A percentile compares a stretch with the other conserved stretches of the same genome.
phyloP scores from a whole-genome alignment of 2,797 vertebrate species.

The Florisuga fusca region DNA sequence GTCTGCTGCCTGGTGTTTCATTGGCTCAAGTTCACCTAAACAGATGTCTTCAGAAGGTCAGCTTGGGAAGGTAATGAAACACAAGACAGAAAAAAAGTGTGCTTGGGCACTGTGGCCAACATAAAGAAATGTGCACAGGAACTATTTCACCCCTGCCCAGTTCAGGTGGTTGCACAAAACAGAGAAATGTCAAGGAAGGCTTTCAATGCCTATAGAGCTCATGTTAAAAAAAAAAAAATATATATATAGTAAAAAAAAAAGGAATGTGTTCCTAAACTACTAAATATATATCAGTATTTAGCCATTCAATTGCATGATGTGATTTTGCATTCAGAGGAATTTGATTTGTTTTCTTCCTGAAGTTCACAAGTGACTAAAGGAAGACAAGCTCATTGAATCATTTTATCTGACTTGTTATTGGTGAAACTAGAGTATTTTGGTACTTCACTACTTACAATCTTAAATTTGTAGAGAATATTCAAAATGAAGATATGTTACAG shows the following conservation, averaged over 20 bases:
- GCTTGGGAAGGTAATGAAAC: background rate
- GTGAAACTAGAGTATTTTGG: background rate
- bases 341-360: background rate
- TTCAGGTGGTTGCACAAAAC: background rate
- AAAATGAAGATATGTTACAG: background rate
- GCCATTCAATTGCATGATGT: background rate
- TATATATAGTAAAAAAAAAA: background rate
- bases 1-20: background rate
- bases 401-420: background rate
- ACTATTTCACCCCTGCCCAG: background rate
- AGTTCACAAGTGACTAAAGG: background rate
- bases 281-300: background rate
- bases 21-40: background rate
- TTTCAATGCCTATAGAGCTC: background rate
- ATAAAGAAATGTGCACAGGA: background rate
- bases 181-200: background rate
- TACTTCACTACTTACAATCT: background rate
- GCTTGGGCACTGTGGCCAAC: background rate
- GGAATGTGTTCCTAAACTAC: background rate
- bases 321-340: background rate
- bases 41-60: background rate
- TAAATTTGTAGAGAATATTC: background rate
- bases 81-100: background rate
- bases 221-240: background rate
- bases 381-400: background rate